phyloP scores from a whole-genome alignment of 2,113 vertebrate species.

The Oreochromis tanganicae region DNA sequence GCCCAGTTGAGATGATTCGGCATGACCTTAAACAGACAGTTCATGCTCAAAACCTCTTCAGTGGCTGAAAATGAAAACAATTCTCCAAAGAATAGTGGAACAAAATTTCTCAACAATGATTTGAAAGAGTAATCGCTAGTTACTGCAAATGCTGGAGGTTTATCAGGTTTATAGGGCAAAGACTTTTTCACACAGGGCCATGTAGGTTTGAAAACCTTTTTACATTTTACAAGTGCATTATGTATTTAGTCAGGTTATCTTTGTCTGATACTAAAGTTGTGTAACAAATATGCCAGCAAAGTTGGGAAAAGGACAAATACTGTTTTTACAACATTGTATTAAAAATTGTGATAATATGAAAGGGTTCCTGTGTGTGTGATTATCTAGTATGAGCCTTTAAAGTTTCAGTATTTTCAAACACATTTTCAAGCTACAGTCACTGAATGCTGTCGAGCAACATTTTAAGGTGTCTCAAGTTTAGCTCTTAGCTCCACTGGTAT shows the following conservation, averaged over 20 bases:
- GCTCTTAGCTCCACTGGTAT: not conserved
- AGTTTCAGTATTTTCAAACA: not conserved
- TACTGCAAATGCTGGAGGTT: not conserved
- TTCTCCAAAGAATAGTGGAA: not conserved
- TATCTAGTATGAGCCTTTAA: not conserved
- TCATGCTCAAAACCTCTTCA: not conserved
- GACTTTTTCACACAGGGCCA: not conserved
- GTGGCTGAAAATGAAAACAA: not conserved
- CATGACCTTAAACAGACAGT: not conserved
- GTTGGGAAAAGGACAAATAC: not conserved
- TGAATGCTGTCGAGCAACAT: not conserved
- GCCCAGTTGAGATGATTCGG: not conserved
- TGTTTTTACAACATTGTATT: not conserved
- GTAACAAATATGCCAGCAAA: not conserved
- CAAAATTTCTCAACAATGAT: not conserved
- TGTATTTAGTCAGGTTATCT: not conserved
- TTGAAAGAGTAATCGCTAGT: not conserved
- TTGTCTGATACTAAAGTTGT: not conserved
- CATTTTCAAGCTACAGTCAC: not conserved
- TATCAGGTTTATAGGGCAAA: not conserved
- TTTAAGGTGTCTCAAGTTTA: not conserved
- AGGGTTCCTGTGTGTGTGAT: not conserved
- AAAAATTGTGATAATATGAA: not conserved
- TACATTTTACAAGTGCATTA: not conserved
- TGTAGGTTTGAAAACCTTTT: not conserved